Conservation (phyloP, 2,797 vertebrate genomes). For the Buphagus erythrorhynchus region DNA sequence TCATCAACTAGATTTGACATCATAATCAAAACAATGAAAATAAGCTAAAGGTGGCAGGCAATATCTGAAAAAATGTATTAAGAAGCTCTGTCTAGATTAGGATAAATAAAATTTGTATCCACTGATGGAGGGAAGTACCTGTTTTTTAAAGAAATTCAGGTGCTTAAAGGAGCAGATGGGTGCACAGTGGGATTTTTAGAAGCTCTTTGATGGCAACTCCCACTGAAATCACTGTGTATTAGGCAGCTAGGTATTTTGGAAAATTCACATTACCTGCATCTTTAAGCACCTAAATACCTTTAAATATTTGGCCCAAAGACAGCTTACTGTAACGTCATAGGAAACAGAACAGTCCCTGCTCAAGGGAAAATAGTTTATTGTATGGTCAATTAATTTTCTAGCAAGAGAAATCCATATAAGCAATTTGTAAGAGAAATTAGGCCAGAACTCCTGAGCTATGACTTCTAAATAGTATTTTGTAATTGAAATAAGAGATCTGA, state of each 20-base stretch:
- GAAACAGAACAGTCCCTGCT: constrained; percentile 48
- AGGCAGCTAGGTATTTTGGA: constrained; percentile 57
- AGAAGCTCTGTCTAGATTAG: background rate
- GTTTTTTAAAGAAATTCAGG: constrained; percentile 46
- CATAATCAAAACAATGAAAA: constrained; percentile 56
- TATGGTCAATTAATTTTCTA: constrained; percentile 52
- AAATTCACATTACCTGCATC: constrained; percentile 71
- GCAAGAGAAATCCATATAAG: background rate
- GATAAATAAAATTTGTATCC: constrained; percentile 10
- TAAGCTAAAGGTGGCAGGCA: constrained; percentile 20
- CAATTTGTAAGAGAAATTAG: constrained; percentile 20
- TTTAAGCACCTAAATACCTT: constrained; percentile 72
- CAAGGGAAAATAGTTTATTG: constrained; percentile 41
- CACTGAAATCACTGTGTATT: constrained; percentile 48
- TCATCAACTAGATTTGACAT: background rate
- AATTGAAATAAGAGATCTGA: background rate
- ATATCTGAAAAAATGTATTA: background rate
- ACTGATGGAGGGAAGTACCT: background rate
- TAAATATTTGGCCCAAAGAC: constrained; percentile 66
- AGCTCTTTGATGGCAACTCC: constrained; percentile 65
- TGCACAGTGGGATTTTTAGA: constrained; percentile 65
- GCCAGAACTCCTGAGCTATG: background rate
- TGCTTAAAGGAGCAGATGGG: constrained; percentile 59
- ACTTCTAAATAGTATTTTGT: background rate
- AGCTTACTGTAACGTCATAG: constrained; percentile 43